Percentiles rank a stretch among this genome's conserved stretches.
phyloP scores from a whole-genome alignment of 2,113 vertebrate genomes.

The Smithornis capensis region DNA sequence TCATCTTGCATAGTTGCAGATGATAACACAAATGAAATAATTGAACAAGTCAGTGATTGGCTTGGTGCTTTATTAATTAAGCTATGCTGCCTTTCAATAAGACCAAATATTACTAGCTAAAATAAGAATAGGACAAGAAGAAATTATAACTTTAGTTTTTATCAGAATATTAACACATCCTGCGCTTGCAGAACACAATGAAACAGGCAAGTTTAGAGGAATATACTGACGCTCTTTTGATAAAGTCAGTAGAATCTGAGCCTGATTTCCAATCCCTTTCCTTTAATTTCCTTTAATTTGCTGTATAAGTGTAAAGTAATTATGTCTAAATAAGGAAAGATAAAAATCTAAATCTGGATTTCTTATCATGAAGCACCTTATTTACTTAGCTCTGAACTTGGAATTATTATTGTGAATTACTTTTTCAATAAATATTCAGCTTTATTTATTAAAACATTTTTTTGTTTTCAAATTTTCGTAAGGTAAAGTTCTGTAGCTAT shows the following conservation, averaged over 20 bases:
- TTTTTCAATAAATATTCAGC: neutral
- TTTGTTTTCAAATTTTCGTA: neutral
- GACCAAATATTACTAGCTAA: conserved; percentile 50
- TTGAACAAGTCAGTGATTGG: neutral
- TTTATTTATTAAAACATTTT: neutral
- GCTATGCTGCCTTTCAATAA: neutral
- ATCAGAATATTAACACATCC: conserved; percentile 53
- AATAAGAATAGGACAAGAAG: conserved; percentile 56
- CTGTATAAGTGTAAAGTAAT: conserved; percentile 1
- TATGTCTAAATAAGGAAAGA: neutral
- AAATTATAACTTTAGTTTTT: conserved; percentile 60
- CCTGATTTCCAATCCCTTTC: neutral
- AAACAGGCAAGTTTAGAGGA: conserved; percentile 26
- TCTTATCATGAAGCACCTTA: neutral
- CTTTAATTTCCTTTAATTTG: no score
- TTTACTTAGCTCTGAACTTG: neutral
- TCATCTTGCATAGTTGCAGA: neutral
- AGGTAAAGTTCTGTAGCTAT: neutral
- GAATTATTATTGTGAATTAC: neutral
- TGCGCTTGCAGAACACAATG: conserved; percentile 30
- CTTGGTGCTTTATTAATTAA: neutral
- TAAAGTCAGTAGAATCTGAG: conserved; percentile 24
- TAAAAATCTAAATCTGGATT: neutral
- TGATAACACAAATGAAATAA: neutral
- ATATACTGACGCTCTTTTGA: conserved; percentile 25